Conservation (phyloP, 1,140 invertebrate species). For the Dinoponera quadriceps region DNA sequence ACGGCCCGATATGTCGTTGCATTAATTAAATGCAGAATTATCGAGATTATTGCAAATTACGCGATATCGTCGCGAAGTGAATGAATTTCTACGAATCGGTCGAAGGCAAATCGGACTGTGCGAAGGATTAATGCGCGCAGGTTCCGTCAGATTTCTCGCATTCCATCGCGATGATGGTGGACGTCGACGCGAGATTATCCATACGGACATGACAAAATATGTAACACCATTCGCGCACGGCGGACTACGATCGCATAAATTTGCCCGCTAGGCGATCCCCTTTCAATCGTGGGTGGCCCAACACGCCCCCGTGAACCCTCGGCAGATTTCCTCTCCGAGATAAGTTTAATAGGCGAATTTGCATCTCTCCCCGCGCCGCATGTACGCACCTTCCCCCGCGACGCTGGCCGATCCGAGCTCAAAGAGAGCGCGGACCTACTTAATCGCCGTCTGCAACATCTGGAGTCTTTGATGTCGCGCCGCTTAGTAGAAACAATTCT, state of each 20-base stretch:
- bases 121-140: not conserved
- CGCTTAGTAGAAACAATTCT: constrained; percentile 73
- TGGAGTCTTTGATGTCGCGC: constrained; percentile 72
- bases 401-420: constrained; percentile 10
- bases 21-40: too few relatives aligned
- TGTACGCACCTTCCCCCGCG: constrained; percentile 16
- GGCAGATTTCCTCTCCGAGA: constrained; percentile 61
- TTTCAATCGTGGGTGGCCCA: constrained; percentile 47
- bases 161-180: not conserved
- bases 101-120: too few relatives aligned
- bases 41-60: too few relatives aligned
- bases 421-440: constrained; percentile 65
- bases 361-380: constrained; percentile 49
- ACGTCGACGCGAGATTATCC: not conserved
- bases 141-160: not conserved
- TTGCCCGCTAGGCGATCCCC: constrained; percentile 9
- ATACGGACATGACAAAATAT: constrained; percentile 8
- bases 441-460: constrained; percentile 67
- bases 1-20: too few relatives aligned
- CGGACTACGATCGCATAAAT: constrained; percentile 32
- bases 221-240: not conserved
- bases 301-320: constrained; percentile 10
- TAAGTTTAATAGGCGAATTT: constrained; percentile 68
- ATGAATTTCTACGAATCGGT: too few relatives aligned
- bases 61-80: too few relatives aligned